phyloP scores from a whole-genome alignment of 2,113 vertebrate genomes.

The Steatornis caripensis region DNA sequence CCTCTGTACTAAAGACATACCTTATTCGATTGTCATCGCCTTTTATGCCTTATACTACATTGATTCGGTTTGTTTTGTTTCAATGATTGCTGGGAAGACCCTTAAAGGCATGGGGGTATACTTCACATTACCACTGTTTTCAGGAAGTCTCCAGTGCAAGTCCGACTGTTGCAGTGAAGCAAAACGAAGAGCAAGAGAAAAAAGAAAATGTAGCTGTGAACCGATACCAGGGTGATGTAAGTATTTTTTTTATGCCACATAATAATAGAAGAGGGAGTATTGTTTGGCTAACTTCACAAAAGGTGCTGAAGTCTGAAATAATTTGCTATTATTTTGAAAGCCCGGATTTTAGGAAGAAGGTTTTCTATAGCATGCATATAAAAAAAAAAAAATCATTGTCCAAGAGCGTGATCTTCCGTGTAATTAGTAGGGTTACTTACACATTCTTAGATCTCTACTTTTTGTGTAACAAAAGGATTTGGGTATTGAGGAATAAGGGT shows the following conservation, averaged over 20 bases:
- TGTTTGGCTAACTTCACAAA: not conserved
- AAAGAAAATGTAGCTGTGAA: conserved; percentile 22
- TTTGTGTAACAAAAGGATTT: not conserved
- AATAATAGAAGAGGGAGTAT: not conserved
- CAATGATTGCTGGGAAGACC: not conserved
- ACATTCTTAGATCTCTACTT: not conserved
- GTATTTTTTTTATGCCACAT: not conserved
- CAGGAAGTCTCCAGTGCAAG: conserved; percentile 8
- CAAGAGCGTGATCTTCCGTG: not conserved
- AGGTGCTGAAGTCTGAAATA: not conserved
- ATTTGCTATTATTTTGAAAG: not conserved
- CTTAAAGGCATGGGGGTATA: rapidly evolving
- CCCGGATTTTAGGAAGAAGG: not conserved
- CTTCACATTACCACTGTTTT: not conserved
- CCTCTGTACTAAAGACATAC: rapidly evolving
- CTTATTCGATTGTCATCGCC: not conserved
- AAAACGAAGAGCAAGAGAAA: conserved; percentile 63
- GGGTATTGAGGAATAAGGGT: not conserved
- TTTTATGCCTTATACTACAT: rapidly evolving
- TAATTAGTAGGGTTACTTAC: not conserved
- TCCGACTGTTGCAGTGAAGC: not conserved
- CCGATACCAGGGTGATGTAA: conserved; percentile 64
- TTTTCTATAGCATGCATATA: not conserved
- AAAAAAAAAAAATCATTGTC: not conserved
- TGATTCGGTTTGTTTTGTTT: not conserved